Conservation (phyloP, 2,113 vertebrate genomes). For the Oreochromis tanganicae region DNA sequence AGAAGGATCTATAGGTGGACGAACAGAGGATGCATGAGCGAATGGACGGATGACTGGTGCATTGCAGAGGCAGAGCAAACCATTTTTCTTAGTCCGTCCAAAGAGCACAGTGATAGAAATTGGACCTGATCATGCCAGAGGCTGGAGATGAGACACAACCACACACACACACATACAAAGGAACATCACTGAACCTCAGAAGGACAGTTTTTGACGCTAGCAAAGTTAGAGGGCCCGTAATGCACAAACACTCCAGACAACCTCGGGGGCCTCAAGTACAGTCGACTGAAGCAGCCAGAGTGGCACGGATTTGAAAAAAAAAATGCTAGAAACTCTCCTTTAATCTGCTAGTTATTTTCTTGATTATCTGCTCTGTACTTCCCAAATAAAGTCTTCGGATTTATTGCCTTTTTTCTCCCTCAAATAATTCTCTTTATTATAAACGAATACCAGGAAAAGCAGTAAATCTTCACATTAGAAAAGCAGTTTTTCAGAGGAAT, state of each 20-base stretch:
- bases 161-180: conserved; percentile 21
- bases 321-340: background rate
- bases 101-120: conserved; percentile 55
- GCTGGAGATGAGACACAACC: conserved; percentile 38
- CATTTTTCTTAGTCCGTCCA: conserved; percentile 9
- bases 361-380: background rate
- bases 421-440: background rate
- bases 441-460: background rate
- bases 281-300: background rate
- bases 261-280: background rate
- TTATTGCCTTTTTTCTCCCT: background rate
- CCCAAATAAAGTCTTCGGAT: background rate
- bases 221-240: conserved; percentile 38
- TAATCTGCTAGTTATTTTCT: background rate
- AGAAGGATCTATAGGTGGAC: background rate
- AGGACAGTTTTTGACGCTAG: conserved; percentile 47
- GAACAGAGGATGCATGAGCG: background rate
- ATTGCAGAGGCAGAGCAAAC: conserved; percentile 21
- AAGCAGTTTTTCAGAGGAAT: background rate
- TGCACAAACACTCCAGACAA: conserved; percentile 14
- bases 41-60: conserved; percentile 12
- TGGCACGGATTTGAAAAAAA: too few relatives aligned
- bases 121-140: conserved; percentile 57
- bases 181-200: conserved; percentile 39
- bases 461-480: background rate